These are phyloP conservation scores for Lagria hirta DNA, from an alignment of 2,888 invertebrate genomes.

Conservation along the genomic window DNA sequence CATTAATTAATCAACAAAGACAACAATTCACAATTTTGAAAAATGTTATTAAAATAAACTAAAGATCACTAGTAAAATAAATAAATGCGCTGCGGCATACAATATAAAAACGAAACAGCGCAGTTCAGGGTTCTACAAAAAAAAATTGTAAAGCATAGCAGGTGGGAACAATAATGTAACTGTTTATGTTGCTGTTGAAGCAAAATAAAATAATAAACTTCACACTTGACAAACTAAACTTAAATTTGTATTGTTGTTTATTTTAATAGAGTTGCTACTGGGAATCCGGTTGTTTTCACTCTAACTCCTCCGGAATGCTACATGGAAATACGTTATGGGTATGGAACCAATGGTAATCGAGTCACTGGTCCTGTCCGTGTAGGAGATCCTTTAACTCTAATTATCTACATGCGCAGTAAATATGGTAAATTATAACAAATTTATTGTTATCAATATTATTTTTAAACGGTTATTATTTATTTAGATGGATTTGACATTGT, in stretches of 20 bases:
- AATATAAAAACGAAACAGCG: too few species aligned
- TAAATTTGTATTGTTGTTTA: slow-evolving; percentile 2
- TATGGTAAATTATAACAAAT: slow-evolving; percentile 73
- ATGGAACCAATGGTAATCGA: slow-evolving; percentile 81
- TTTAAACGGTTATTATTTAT: slow-evolving; percentile 31
- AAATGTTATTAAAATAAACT: too few species aligned
- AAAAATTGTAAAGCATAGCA: too few species aligned
- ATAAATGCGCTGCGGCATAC: too few species aligned
- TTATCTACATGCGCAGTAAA: slow-evolving; percentile 93
- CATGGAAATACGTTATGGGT: slow-evolving; percentile 93
- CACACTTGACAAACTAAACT: too few species aligned
- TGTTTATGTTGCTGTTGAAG: too few species aligned
- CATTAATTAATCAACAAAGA: too few species aligned
- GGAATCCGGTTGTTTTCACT: slow-evolving; percentile 91
- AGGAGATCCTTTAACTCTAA: slow-evolving; percentile 87
- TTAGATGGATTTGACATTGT: slow-evolving; percentile 93
- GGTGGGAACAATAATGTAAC: too few species aligned
- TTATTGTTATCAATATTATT: slow-evolving; percentile 5
- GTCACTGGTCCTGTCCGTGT: slow-evolving; percentile 89
- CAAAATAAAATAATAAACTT: too few species aligned
- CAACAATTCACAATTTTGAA: too few species aligned
- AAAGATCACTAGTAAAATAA: too few species aligned
- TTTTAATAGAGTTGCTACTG: slow-evolving; percentile 82
- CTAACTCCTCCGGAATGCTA: slow-evolving; percentile 92
- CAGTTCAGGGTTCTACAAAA: too few species aligned